Conservation (phyloP, 2,113 vertebrate genomes). For the Callaeas wilsoni region DNA sequence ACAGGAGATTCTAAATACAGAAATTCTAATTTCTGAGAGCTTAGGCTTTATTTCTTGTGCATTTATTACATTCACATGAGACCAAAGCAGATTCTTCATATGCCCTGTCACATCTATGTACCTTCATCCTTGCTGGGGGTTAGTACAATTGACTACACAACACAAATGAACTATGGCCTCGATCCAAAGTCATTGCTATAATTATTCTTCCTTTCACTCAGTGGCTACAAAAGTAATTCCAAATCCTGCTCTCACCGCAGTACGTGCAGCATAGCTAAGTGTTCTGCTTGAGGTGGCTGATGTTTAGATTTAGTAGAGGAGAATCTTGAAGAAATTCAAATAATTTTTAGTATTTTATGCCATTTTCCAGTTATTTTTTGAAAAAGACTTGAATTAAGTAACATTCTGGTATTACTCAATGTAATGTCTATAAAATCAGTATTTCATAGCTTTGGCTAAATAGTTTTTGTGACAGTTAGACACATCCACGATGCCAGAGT, state of each 20-base stretch:
- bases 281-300: not conserved
- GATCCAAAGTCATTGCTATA: not conserved
- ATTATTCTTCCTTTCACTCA: not conserved
- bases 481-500: not conserved
- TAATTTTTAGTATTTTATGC: not conserved
- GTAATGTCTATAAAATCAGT: not conserved
- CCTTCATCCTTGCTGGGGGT: not conserved
- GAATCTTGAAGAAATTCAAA: not conserved
- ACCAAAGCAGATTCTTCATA: not conserved
- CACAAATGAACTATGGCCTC: not conserved
- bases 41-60: not conserved
- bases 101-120: not conserved
- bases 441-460: not conserved
- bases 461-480: not conserved
- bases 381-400: not conserved
- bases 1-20: not conserved
- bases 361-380: not conserved
- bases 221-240: not conserved
- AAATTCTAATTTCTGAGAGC: not conserved
- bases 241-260: not conserved
- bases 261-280: not conserved
- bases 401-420: not conserved
- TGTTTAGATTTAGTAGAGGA: not conserved
- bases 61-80: not conserved
- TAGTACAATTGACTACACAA: not conserved